A percentile compares a stretch with the other conserved stretches of the same genome.
phyloP scores from a whole-genome alignment of 2,888 invertebrate genomes.

The Calliopum simillimum region DNA sequence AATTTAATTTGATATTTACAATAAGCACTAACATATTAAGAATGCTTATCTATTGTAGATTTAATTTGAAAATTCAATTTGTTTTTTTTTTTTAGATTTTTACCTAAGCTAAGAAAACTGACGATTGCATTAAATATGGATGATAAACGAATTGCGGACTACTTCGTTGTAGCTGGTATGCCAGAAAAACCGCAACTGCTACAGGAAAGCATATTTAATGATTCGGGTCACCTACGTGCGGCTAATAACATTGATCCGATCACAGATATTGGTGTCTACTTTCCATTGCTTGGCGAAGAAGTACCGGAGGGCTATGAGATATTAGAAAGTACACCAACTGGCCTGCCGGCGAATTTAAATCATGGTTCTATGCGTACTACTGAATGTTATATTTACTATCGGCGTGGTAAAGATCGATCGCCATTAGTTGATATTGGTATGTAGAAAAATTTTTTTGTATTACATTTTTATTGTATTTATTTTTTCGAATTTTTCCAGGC shows the following conservation, averaged over 20 bases:
- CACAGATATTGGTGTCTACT: constrained; percentile 92
- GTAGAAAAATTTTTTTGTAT: constrained; percentile 40
- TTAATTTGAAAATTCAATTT: background rate
- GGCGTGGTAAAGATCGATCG: constrained; percentile 92
- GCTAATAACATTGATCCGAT: constrained; percentile 90
- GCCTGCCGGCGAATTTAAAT: constrained; percentile 93
- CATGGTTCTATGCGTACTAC: constrained; percentile 95
- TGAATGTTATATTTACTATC: constrained; percentile 92
- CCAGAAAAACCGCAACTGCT: constrained; percentile 83
- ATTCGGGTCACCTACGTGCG: constrained; percentile 84
- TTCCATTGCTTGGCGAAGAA: constrained; percentile 88
- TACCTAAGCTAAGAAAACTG: background rate
- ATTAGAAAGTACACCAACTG: constrained; percentile 82
- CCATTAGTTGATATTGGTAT: constrained; percentile 98
- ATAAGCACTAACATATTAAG: no score
- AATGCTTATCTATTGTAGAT: no score
- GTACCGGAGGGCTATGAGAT: constrained; percentile 82
- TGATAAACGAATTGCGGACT: constrained; percentile 92
- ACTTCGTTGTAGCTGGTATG: constrained; percentile 97
- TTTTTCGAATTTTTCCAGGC: constrained; percentile 69
- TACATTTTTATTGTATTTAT: constrained; percentile 38
- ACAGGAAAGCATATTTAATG: constrained; percentile 79
- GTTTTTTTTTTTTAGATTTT: background rate
- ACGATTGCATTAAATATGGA: constrained; percentile 73
- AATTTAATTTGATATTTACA: no score